Evolutionary conservation across 1,140 invertebrate species (phyloP).

Genomic region (Drosophila ironensis): DNA sequence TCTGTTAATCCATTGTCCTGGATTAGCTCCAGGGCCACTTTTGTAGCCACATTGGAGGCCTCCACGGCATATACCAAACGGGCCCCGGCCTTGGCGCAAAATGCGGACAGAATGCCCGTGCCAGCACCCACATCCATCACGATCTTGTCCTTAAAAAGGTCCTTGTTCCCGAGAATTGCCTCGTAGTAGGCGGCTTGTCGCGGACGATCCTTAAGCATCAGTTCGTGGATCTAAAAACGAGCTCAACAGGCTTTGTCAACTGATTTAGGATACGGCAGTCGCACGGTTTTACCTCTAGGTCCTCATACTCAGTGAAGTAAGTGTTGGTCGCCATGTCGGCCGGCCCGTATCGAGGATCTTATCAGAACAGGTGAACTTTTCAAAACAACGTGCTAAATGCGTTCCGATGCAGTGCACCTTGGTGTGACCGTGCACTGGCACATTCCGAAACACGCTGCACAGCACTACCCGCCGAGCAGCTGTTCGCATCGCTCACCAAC

Average conservation of each 20-base stretch:
- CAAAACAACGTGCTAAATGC: slow-evolving; percentile 32
- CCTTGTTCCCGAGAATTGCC: slow-evolving; percentile 90
- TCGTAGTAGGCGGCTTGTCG: slow-evolving; percentile 92
- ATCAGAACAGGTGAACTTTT: slow-evolving; percentile 3
- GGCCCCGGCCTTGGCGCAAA: slow-evolving; percentile 96
- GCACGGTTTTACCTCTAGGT: slow-evolving; percentile 50
- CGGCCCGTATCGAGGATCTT: slow-evolving; percentile 11
- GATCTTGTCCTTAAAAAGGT: slow-evolving; percentile 87
- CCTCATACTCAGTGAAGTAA: slow-evolving; percentile 71
- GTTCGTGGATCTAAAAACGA: slow-evolving; percentile 86
- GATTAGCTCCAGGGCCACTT: slow-evolving; percentile 92
- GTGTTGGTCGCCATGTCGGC: slow-evolving; percentile 24
- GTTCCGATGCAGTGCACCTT: background rate
- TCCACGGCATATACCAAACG: slow-evolving; percentile 96
- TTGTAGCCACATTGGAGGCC: slow-evolving; percentile 93
- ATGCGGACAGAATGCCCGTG: slow-evolving; percentile 97
- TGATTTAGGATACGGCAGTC: background rate
- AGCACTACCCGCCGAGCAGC: background rate
- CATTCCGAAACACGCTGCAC: background rate
- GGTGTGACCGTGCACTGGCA: no score
- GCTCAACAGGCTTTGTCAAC: background rate
- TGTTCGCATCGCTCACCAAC: background rate
- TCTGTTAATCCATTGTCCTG: slow-evolving; percentile 86
- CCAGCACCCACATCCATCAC: slow-evolving; percentile 98
- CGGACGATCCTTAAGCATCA: slow-evolving; percentile 91